Conservation (phyloP, 2,888 invertebrate species). For the Apamea sordens region DNA sequence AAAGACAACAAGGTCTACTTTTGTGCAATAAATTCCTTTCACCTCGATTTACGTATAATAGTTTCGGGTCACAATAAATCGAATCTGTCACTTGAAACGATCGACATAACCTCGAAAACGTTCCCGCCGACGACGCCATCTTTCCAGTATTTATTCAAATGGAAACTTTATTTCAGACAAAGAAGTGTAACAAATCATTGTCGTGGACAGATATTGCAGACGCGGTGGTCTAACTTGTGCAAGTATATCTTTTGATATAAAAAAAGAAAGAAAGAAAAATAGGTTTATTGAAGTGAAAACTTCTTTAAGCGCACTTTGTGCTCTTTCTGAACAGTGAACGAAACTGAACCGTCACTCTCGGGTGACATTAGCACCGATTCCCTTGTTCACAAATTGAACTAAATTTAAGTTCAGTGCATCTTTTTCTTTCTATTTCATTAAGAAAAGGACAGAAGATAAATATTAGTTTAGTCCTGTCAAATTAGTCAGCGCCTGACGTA, state of each 20-base stretch:
- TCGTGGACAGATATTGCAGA: slow-evolving; percentile 27
- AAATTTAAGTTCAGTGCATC: too few species aligned
- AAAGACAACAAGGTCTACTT: slow-evolving; percentile 6
- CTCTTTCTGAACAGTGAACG: too few species aligned
- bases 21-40: slow-evolving; percentile 32
- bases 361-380: too few species aligned
- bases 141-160: slow-evolving; percentile 40
- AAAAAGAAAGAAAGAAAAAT: not conserved
- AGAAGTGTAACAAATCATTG: slow-evolving; percentile 32
- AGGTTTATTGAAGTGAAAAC: not conserved
- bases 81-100: slow-evolving; percentile 47
- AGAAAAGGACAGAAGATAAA: too few species aligned
- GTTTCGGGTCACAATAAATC: slow-evolving; percentile 40
- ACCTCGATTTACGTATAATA: slow-evolving; percentile 37
- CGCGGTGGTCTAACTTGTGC: not conserved
- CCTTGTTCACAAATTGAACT: too few species aligned
- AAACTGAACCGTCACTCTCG: too few species aligned
- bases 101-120: slow-evolving; percentile 19
- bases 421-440: too few species aligned
- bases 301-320: too few species aligned
- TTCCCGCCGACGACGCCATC: not conserved
- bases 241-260: not conserved
- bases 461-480: too few species aligned
- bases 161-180: slow-evolving; percentile 37
- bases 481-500: too few species aligned